Evolutionary conservation across 2,113 vertebrate genomes (phyloP).

Genomic region (Todiramphus chloris): DNA sequence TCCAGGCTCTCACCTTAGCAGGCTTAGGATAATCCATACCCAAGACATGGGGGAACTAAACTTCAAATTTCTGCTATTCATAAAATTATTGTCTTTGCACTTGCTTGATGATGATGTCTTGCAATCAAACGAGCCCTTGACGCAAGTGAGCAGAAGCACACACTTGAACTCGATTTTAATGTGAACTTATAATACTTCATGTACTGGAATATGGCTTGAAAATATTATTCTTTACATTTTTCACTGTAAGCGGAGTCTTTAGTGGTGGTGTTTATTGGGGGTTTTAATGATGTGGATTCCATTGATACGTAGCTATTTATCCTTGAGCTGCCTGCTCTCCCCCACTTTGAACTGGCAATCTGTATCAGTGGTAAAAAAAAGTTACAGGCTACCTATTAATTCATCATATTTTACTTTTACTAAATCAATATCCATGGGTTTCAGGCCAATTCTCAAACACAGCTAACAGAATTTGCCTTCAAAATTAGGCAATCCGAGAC

Average conservation of each 20-base stretch:
- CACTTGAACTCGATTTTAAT: neutral
- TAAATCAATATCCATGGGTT: neutral
- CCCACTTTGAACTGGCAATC: neutral
- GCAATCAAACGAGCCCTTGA: neutral
- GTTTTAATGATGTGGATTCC: neutral
- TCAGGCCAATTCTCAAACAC: neutral
- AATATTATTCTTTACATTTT: neutral
- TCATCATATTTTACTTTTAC: neutral
- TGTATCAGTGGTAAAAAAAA: neutral
- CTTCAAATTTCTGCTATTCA: neutral
- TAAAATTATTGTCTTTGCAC: neutral
- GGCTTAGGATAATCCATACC: neutral
- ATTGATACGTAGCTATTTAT: neutral
- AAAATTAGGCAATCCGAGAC: neutral
- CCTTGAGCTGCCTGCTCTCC: neutral
- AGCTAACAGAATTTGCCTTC: neutral
- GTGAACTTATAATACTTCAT: neutral
- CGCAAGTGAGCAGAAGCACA: neutral
- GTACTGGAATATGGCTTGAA: neutral
- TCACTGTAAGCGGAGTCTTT: neutral
- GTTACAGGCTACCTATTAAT: neutral
- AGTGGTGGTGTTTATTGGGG: neutral
- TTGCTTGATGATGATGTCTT: neutral
- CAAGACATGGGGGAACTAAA: neutral
- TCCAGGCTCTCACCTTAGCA: neutral